A percentile compares a stretch with the other conserved stretches of the same genome.
phyloP scores from a whole-genome alignment of 2,797 vertebrate genomes.

The Sitta carolinensis region DNA sequence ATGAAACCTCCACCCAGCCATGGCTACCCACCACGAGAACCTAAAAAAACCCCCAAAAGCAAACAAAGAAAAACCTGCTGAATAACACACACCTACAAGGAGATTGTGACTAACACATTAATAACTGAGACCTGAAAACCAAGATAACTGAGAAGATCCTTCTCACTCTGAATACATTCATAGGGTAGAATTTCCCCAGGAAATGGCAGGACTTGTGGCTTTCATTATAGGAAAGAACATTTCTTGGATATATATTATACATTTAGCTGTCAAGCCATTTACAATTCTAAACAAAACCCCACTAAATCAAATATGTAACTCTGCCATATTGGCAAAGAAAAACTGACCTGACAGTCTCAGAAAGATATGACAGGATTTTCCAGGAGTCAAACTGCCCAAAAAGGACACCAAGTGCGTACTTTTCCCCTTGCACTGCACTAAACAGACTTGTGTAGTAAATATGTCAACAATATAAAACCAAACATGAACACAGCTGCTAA shows the following conservation, averaged over 20 bases:
- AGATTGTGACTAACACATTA: neutral
- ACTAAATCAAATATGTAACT: neutral
- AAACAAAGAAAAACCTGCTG: neutral
- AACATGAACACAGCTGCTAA: neutral
- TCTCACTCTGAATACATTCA: neutral
- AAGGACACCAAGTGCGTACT: neutral
- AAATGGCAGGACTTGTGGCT: neutral
- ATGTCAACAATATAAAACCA: neutral
- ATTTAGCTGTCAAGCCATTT: neutral
- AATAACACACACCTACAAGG: neutral
- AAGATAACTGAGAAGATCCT: neutral
- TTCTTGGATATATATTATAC: neutral
- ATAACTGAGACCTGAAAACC: neutral
- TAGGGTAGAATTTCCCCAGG: neutral
- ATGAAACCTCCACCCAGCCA: slow-evolving; percentile 26
- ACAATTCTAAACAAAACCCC: neutral
- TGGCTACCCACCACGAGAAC: neutral
- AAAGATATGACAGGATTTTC: neutral
- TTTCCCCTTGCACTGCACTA: neutral
- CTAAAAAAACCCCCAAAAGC: neutral
- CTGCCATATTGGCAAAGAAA: neutral
- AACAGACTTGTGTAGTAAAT: neutral
- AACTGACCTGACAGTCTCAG: neutral
- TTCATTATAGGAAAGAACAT: neutral
- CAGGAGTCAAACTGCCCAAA: neutral